A percentile compares a stretch with the other conserved stretches of the same genome.
Conservation (phyloP, 2,888 invertebrate genomes). For the Diplazon laetatorius region DNA sequence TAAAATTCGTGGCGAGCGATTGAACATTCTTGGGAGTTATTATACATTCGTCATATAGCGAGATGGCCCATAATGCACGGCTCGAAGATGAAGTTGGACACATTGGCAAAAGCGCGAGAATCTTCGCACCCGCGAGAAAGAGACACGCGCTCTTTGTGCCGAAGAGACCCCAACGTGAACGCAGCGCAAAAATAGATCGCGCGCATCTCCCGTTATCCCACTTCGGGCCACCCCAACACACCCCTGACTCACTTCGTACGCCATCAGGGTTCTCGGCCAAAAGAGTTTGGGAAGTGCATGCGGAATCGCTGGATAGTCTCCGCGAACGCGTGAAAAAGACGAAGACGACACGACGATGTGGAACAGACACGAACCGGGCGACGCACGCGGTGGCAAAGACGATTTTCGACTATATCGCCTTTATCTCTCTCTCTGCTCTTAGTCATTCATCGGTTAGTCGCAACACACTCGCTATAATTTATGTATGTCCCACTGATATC, state of each 20-base stretch:
- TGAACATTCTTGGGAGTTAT: background rate
- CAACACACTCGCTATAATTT: slow-evolving; percentile 40
- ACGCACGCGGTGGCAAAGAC: slow-evolving; percentile 53
- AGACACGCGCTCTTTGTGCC: slow-evolving; percentile 52
- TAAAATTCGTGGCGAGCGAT: background rate
- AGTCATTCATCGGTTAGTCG: slow-evolving; percentile 62
- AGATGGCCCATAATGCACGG: slow-evolving; percentile 47
- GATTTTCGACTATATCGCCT: slow-evolving; percentile 49
- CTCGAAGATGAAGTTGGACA: slow-evolving; percentile 52
- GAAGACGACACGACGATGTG: slow-evolving; percentile 37
- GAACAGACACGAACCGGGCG: slow-evolving; percentile 27
- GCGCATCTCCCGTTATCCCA: slow-evolving; percentile 62
- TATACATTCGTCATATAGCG: slow-evolving; percentile 11
- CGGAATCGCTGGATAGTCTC: slow-evolving; percentile 46
- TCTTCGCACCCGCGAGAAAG: slow-evolving; percentile 41
- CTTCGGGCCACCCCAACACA: slow-evolving; percentile 65
- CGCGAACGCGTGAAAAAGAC: slow-evolving; percentile 50
- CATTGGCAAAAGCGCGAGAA: slow-evolving; percentile 49
- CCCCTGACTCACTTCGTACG: slow-evolving; percentile 60
- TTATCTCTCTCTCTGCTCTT: slow-evolving; percentile 60
- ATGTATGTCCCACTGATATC: slow-evolving; percentile 47
- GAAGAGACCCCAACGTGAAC: slow-evolving; percentile 29
- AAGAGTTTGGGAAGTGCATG: slow-evolving; percentile 44
- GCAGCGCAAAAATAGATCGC: slow-evolving; percentile 61
- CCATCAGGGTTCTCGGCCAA: slow-evolving; percentile 37